Base-by-base conservation (phyloP, 2,113 vertebrate species). In the Cyanoderma ruficeps region DNA sequence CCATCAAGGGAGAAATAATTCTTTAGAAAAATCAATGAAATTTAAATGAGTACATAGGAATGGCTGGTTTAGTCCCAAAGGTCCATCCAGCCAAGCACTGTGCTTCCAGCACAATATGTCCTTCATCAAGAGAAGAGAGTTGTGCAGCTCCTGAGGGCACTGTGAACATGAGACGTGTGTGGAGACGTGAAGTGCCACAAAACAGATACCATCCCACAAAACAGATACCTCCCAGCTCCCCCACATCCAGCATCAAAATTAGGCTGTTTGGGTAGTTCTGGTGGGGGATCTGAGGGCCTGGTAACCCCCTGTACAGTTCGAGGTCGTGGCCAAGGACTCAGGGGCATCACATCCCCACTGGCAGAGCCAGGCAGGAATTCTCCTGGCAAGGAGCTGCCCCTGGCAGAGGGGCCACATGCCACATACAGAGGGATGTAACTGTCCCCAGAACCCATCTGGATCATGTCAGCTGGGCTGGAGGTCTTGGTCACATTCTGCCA, bases 21-120 rank as follows among this genome's bases (percentile, higher is more conserved):
- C 69, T 83, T 93, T 33, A 75, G 57, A 88, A 94, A 96, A 94
- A 94, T 92, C 83, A 78, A 52, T 97, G 30, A 47, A 28, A 95
- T 94, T 95, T 75, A 93, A 93, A 89, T 90, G 60, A 93, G 55
- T 64, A 92, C 39, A 68, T 67, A 60, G 80, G 77, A 95, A 90
- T 44, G 72, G 76, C 35, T 90, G 71, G 15, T 93, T 64, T 47
- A 64, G 80, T 52, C 83, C 69, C 94, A 75, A 41, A 95, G 31
- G 64, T 83, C 68, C 64, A 44, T 30, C 89, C 41, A 83, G 80
- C 63, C 42, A 61, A 67, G 76, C 39, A 21, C 67, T 41, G 22
- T 41, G 24, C 68, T 92, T 90, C 55, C 47, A 57, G 83, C 55
- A 93, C 88, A 90, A 10, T 55, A 57, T 80, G 94, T 63, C 56